Evolutionary conservation across 2,888 invertebrate species (phyloP).

Genomic region (Meliscaeva auricollis): DNA sequence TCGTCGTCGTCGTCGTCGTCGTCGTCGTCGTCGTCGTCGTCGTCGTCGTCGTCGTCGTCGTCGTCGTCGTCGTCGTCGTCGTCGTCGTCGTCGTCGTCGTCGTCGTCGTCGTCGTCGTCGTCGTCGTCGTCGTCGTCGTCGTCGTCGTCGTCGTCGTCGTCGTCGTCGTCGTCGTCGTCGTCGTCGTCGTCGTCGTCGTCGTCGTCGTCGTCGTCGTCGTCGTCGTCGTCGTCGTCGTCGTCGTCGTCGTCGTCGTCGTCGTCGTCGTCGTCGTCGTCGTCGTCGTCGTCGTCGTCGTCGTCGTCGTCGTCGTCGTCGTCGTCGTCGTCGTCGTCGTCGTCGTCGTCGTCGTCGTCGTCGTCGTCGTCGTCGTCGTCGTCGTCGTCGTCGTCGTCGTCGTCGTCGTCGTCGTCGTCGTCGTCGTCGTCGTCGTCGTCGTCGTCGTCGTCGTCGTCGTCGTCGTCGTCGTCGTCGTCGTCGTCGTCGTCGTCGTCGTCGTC

Average conservation of each 20-base stretch:
- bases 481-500: background rate
- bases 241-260: background rate
- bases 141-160: background rate
- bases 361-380: background rate
- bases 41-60: conserved; percentile 1
- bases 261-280: conserved; percentile 2
- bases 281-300: background rate
- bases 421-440: conserved; percentile 1
- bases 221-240: too few relatives aligned
- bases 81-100: background rate
- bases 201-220: conserved; percentile 4
- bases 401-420: background rate
- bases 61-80: background rate
- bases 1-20: background rate
- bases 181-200: conserved; percentile 2
- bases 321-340: background rate
- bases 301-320: background rate
- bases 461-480: background rate
- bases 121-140: conserved; percentile 2
- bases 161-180: background rate
- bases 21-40: background rate
- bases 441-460: too few relatives aligned
- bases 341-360: conserved; percentile 6
- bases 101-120: conserved; percentile 2
- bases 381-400: background rate